phyloP scores from a whole-genome alignment of 2,797 vertebrate species.

The Rhinichthys osculus region DNA sequence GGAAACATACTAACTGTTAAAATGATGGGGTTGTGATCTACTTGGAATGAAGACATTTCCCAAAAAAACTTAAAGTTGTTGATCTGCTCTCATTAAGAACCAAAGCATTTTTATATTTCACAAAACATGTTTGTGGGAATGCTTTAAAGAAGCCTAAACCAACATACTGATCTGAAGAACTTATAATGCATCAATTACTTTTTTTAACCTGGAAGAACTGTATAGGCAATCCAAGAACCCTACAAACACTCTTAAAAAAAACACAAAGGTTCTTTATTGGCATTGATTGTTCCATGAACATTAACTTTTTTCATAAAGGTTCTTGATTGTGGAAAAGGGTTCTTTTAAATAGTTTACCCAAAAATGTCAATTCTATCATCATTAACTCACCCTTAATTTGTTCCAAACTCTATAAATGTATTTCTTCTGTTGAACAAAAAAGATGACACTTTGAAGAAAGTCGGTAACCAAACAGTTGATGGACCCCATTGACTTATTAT shows the following conservation, averaged over 20 bases:
- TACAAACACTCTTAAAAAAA: neutral
- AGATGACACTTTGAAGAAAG: no score
- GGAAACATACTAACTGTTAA: neutral
- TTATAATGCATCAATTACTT: neutral
- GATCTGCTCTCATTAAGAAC: neutral
- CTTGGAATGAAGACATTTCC: conserved; percentile 6
- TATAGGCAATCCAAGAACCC: neutral
- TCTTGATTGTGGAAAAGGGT: neutral
- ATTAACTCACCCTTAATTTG: no score
- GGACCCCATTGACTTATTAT: no score
- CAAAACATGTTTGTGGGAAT: neutral
- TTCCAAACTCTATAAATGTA: no score
- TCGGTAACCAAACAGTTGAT: no score
- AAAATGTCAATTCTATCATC: no score
- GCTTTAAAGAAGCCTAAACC: neutral
- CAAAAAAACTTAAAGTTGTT: neutral
- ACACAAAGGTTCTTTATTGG: neutral
- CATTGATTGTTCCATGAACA: neutral
- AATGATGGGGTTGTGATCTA: conserved; percentile 4
- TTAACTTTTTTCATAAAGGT: neutral
- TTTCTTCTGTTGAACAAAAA: no score
- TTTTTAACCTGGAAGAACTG: neutral
- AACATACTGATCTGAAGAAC: neutral
- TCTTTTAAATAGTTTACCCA: neutral
- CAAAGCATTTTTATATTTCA: neutral